Base-by-base conservation (phyloP, 2,888 invertebrate species). In the Diloba caeruleocephala region DNA sequence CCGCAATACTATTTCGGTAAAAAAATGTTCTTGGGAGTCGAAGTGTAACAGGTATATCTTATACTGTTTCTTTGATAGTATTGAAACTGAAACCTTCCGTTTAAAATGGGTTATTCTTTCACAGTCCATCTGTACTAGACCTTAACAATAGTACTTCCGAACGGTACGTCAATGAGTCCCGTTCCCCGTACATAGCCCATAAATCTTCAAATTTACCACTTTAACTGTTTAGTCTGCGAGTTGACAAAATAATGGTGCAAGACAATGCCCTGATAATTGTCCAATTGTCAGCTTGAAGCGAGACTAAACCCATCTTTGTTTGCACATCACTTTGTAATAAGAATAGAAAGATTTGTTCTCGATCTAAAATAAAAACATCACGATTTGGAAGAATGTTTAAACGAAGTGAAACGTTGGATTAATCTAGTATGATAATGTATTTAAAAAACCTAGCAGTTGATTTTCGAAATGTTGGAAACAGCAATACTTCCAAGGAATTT, bases 131-230 rank as follows among this genome's bases (percentile, higher is more conserved):
- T 31, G 8, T 38, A 36, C 36, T 45, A 34, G 31, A 9, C 28
- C 31, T 33, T 5, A 48, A 66, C 67, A 75, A 75, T 49, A 45
- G 46, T 39, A 67, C 59, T 70, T 60, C 68, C 52, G 60, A 79
- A 62, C 74, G 63, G 75, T 73, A 66, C 61, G 55, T 43, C 60
- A 44, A 52, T 36, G 42, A 55, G 61, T 78, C 62, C 78, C 81
- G 83, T 82, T 82, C 62, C 55, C 59, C 54, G 67, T 71, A 66
- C 66, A 29, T 42, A 34, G 50, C 43, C 53, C 79, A 83, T 89
- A 88, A 88, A 89, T 88, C 84, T 84, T 74, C 68, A 73, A 82
- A 81, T 87, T 84, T 79, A 82, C 82, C 80, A 85, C 80, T 82
- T 74, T 83, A 83, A 83, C 85, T 79, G 88, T 86, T 78, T 28